Evolutionary conservation across 2,888 invertebrate genomes (phyloP), one percentile per base, ranked within the genome.

Genomic region (Mesochorus sp.): DNA sequence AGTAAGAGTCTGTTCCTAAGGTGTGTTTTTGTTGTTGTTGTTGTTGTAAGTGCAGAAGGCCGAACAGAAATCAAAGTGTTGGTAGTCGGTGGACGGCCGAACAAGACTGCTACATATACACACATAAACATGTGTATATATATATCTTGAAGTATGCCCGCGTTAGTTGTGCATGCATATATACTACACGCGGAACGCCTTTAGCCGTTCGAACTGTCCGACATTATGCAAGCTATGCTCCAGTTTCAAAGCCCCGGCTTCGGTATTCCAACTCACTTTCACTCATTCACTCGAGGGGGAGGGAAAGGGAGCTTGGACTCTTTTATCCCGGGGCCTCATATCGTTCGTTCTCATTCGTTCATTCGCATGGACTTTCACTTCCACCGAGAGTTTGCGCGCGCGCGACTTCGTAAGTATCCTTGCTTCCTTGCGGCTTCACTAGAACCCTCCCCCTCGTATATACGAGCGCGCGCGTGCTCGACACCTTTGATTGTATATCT

Each of bases 141-240:
- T 28, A 12, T 28, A 0, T 0, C 0, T 8, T 21, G 39, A 19
- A 73, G 37, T 55, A 44, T 53, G 17, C 44, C n/a, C 14, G n/a
- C n/a, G 42, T 49, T 47, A 31, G 26, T 34, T 49, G 39, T 59
- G 62, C 42, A 64, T 67, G 57, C 31, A 70, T 42, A 70, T 31
- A 59, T 21, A 68, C 37, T 57, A 68, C 34, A 68, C 61, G 66
- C 71, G 81, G 77, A 80, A 83, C 83, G 83, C 85, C 85, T 85
- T 82, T 81, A 86, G 85, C 85, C 74, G 84, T 84, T 85, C 76
- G 80, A 84, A 82, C 82, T 85, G 88, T 83, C 85, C 86, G 85
- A 86, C 84, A 88, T 89, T 89, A 89, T 88, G 90, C 89, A 89
- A 90, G 86, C 61, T 80, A 82, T 89, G 89, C 90, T 89, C 89